Conservation (phyloP, 1,140 invertebrate species). For the Drosophila triauraria region DNA sequence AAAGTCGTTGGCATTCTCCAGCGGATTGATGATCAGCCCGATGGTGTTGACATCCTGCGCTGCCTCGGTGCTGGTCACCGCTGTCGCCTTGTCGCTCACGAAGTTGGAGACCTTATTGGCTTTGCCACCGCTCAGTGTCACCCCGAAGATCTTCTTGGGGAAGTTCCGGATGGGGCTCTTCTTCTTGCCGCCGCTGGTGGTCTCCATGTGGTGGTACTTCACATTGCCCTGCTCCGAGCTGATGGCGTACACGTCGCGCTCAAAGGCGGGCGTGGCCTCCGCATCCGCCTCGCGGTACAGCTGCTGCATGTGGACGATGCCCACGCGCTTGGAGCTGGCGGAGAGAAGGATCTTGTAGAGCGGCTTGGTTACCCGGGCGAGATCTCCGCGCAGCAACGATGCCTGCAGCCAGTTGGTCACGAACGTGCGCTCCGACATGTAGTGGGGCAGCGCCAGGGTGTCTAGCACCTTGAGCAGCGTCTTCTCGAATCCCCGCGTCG, state of each 20-base stretch:
- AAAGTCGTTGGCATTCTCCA: slow-evolving; percentile 83
- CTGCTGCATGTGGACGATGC: slow-evolving; percentile 93
- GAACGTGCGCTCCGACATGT: slow-evolving; percentile 82
- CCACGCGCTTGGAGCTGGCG: slow-evolving; percentile 93
- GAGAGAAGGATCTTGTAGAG: slow-evolving; percentile 92
- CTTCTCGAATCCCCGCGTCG: slow-evolving; percentile 85
- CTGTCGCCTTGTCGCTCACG: slow-evolving; percentile 70
- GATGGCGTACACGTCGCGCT: slow-evolving; percentile 92
- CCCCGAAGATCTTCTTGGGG: slow-evolving; percentile 85
- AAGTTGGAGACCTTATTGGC: slow-evolving; percentile 81
- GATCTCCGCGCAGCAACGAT: slow-evolving; percentile 90
- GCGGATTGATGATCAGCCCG: slow-evolving; percentile 86
- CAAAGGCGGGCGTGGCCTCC: slow-evolving; percentile 84
- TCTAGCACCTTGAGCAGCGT: slow-evolving; percentile 80
- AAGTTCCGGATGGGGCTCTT: slow-evolving; percentile 81
- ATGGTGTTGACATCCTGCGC: slow-evolving; percentile 81
- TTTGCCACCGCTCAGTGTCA: slow-evolving; percentile 83
- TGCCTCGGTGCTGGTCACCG: slow-evolving; percentile 38
- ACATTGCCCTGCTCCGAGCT: slow-evolving; percentile 94
- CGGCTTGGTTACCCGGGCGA: slow-evolving; percentile 92
- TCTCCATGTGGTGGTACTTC: slow-evolving; percentile 91
- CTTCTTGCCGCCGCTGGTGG: slow-evolving; percentile 67
- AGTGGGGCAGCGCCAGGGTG: slow-evolving; percentile 71
- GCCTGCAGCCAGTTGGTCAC: slow-evolving; percentile 85
- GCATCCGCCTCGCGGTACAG: slow-evolving; percentile 87